Evolutionary conservation across 1,140 invertebrate species (phyloP), one percentile per base, ranked within the genome.

Genomic region (Bemisia tabaci): DNA sequence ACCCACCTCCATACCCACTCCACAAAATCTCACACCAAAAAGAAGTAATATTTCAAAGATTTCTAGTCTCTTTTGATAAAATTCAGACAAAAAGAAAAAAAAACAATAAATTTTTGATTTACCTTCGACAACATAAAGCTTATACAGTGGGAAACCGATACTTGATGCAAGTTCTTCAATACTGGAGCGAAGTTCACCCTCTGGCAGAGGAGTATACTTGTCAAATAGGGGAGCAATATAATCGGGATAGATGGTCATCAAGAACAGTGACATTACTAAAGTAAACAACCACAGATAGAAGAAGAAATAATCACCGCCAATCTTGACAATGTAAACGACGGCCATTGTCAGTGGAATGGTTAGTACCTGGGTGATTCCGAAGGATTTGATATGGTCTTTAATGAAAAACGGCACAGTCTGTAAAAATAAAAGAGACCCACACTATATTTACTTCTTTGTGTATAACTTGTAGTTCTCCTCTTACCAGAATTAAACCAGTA

Each of bases 151-250:
- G 79, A 97, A 99, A 59, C 90, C 82, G 17, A 99, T 83, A 65
- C 85, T 87, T 1, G 85, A 82, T 1, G 97, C 95, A 67, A 99
- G 79, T 70, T 84, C 82, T 80, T 99, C 94, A 76, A 99, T 99
- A 67, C 87, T 84, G 59, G 82, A 82, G 66, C 89, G 86, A 0
- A 99, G 78, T 60, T 90, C 85, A 62, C 97, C 95, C 69, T 98
- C 92, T 39, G 93, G 91, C 22, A 99, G 77, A 23, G 95, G 93
- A n/a, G 90, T 90, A 76, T 97, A 99, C 75, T 96, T 98, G 76
- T 99, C 97, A 80, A 99, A 99, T 2, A 99, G 77, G 59, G 97
- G 97, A 2, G 97, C 97, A 75, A 99, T 99, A 60, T 93, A 88
- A 73, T 97, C 90, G 25, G 96, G 95, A 82, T 99, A 99, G 67